These are phyloP conservation scores for Trissolcus brochymenae DNA, from an alignment of 2,888 invertebrate species.

Conservation along the genomic window DNA sequence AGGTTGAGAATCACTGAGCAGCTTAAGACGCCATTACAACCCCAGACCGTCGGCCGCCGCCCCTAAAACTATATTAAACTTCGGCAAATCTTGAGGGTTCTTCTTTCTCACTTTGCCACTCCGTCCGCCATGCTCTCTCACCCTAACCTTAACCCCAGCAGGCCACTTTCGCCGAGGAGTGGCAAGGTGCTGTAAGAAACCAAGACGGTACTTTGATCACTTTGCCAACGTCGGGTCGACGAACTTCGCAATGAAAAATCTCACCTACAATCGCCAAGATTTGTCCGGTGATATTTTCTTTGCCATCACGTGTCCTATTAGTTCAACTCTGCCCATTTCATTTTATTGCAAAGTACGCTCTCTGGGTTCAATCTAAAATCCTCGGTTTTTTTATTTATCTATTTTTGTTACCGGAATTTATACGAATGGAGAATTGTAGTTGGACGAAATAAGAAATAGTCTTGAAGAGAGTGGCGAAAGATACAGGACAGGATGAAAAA, in stretches of 20 bases:
- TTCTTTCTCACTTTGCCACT: slow-evolving; percentile 62
- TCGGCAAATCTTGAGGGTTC: slow-evolving; percentile 74
- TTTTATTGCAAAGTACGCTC: too few relatives aligned
- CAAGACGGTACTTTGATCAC: slow-evolving; percentile 72
- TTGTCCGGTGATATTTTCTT: slow-evolving; percentile 30
- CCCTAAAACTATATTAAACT: slow-evolving; percentile 77
- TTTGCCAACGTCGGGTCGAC: slow-evolving; percentile 61
- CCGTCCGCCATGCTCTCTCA: slow-evolving; percentile 57
- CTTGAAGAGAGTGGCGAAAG: too few relatives aligned
- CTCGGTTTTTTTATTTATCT: too few relatives aligned
- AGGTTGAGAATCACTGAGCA: slow-evolving; percentile 71
- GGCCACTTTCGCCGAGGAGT: slow-evolving; percentile 29
- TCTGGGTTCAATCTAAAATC: too few relatives aligned
- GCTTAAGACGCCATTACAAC: slow-evolving; percentile 77
- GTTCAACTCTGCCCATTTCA: background rate
- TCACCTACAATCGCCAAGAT: slow-evolving; percentile 43
- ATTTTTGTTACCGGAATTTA: too few relatives aligned
- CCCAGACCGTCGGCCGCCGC: slow-evolving; percentile 70
- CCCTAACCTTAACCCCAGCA: slow-evolving; percentile 55
- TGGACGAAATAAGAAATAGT: too few relatives aligned
- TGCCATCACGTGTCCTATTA: slow-evolving; percentile 27
- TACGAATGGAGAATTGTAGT: too few relatives aligned
- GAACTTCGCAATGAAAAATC: slow-evolving; percentile 56
- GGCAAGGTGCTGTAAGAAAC: slow-evolving; percentile 60
- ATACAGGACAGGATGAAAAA: too few relatives aligned